phyloP scores from a whole-genome alignment of 2,113 vertebrate genomes.

The Nyctibius bracteatus region DNA sequence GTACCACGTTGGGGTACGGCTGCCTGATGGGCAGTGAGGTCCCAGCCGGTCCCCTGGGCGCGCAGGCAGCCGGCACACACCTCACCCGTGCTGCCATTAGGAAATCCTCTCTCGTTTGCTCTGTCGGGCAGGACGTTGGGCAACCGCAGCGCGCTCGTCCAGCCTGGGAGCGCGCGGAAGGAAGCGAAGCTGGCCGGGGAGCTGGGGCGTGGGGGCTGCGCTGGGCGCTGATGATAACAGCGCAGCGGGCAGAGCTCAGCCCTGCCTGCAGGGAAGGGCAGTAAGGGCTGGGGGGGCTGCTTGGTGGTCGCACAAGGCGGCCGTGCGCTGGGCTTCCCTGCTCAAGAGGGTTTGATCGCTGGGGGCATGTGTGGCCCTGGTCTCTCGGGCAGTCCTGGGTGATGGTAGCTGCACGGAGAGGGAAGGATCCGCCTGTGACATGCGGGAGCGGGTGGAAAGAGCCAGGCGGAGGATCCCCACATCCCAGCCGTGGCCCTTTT shows the following conservation, averaged over 20 bases:
- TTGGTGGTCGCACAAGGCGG: fast-evolving
- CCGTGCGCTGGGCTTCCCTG: fast-evolving
- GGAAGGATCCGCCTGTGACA: neutral
- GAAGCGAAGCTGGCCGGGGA: neutral
- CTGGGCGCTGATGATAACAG: neutral
- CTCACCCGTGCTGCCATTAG: neutral
- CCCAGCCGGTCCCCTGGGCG: fast-evolving
- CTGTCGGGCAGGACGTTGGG: neutral
- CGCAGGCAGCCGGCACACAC: neutral
- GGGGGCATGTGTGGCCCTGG: fast-evolving
- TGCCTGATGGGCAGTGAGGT: fast-evolving
- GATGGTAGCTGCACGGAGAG: fast-evolving
- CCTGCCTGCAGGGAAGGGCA: neutral
- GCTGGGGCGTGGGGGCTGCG: neutral
- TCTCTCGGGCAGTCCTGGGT: fast-evolving
- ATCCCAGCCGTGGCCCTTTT: fast-evolving
- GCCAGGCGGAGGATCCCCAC: neutral
- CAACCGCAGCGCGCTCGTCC: neutral
- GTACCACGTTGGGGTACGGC: fast-evolving
- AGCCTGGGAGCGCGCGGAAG: neutral
- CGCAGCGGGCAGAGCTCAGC: neutral
- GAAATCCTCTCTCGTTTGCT: neutral
- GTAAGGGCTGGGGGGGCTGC: fast-evolving
- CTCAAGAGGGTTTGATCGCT: fast-evolving
- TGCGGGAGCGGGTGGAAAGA: neutral